Percentiles rank a stretch among this genome's conserved stretches.
Evolutionary conservation across 64 coral and sea anemone genomes (phyloP).

Genomic region (Pocillopora verrucosa): DNA sequence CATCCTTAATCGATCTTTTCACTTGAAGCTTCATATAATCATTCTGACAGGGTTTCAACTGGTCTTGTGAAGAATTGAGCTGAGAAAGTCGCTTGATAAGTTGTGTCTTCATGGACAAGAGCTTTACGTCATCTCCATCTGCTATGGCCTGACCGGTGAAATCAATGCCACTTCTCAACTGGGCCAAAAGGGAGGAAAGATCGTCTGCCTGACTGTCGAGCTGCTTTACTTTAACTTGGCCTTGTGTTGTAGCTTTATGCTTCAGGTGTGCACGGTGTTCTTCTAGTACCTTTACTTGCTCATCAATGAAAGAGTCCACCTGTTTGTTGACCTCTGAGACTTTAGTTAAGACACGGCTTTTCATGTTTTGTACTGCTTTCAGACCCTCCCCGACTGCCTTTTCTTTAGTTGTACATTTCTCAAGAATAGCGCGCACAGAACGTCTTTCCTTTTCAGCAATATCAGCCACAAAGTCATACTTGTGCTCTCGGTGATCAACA

Average conservation of each 20-base stretch:
- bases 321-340: constrained; percentile 9
- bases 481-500: constrained; percentile 58
- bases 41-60: constrained; percentile 1
- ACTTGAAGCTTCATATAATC: constrained; percentile 1
- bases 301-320: constrained; percentile 16
- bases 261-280: constrained; percentile 31
- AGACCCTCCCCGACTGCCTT: neutral
- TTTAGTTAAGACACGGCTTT: constrained; percentile 5
- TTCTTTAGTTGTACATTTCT: constrained; percentile 1
- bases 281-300: constrained; percentile 4
- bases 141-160: constrained; percentile 6
- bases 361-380: constrained; percentile 2
- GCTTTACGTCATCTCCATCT: constrained; percentile 16
- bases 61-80: constrained; percentile 10
- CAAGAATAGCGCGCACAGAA: neutral
- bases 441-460: constrained; percentile 22
- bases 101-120: constrained; percentile 36
- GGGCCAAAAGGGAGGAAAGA: neutral
- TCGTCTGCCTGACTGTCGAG: constrained; percentile 2
- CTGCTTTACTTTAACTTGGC: constrained; percentile 6
- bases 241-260: neutral
- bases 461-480: constrained; percentile 33
- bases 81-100: neutral
- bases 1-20: neutral
- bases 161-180: constrained; percentile 22